Base-by-base conservation (phyloP, 2,888 invertebrate genomes). In the Tiphia femorata region DNA sequence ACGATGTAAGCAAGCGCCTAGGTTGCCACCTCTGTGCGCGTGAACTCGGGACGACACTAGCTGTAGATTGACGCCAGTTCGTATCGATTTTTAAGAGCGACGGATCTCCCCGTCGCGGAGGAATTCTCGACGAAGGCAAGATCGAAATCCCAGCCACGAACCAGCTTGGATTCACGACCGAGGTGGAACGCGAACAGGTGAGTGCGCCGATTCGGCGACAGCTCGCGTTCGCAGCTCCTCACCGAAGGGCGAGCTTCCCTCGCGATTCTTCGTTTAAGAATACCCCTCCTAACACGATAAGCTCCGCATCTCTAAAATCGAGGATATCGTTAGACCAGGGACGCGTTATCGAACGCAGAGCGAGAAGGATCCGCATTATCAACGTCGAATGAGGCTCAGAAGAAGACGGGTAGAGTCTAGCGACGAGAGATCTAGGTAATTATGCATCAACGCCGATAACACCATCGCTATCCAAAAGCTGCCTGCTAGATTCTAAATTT, bases 301-400 rank as follows among this genome's bases (percentile, higher is more conserved):
- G n/a, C n/a, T n/a, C n/a, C n/a, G n/a, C n/a, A n/a, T n/a, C n/a
- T n/a, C n/a, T n/a, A 66, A 72, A n/a, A n/a, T n/a, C n/a, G 62
- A 61, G n/a, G n/a, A n/a, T 63, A 58, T 63, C 52, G 48, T 62
- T 65, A 81, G 81, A 64, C 94, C 94, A 3, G 90, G 90, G 19
- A 92, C 92, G 7, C 91, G 93, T 72, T 95, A 95, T 77, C 88
- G 94, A 57, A 95, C 95, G 77, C 95, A 95, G 84, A 95, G 95
- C 76, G 95, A 95, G 80, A 92, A 95, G 75, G 95, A 95, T 85
- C 93, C 93, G 0, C 90, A 93, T 79, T 94, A 93, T 73, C 89
- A 90, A 58, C 85, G 90, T 61, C 91, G 92, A 81, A 84, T 90
- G 49, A 85, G 90, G 14, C 88, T 89, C 75, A 89, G 90, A 79